phyloP scores from a whole-genome alignment of 2,113 vertebrate genomes.

The Rhegmatorhina hoffmannsi region DNA sequence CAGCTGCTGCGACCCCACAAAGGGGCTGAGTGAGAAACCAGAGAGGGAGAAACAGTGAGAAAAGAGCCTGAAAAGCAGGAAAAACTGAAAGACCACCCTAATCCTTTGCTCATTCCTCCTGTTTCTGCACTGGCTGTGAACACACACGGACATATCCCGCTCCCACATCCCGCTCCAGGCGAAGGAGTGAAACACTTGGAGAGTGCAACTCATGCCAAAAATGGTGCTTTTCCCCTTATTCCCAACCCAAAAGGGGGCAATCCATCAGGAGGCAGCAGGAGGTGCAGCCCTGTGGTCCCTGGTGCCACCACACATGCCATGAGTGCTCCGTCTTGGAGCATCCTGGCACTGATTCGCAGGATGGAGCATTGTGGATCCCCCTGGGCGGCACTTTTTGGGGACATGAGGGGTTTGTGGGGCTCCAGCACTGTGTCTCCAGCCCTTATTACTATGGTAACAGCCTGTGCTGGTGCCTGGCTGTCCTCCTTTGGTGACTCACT shows the following conservation, averaged over 20 bases:
- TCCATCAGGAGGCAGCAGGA: not conserved
- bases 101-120: not conserved
- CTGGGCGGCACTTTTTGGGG: not conserved
- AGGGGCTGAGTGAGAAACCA: not conserved
- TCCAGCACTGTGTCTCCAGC: not conserved
- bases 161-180: fast-evolving
- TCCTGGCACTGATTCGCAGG: fast-evolving
- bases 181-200: fast-evolving
- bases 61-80: not conserved
- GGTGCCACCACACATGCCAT: fast-evolving
- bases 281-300: fast-evolving
- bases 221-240: not conserved
- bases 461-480: constrained; percentile 28
- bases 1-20: fast-evolving
- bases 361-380: fast-evolving
- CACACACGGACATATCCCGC: fast-evolving
- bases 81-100: not conserved
- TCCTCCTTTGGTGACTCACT: constrained; percentile 68
- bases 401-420: not conserved
- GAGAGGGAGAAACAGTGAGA: not conserved
- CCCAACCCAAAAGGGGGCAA: fast-evolving
- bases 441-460: constrained; percentile 74
- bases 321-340: not conserved
- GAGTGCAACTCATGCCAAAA: fast-evolving
- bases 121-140: fast-evolving